phyloP scores from a whole-genome alignment of 2,888 invertebrate species.

The Aphrophora alni region DNA sequence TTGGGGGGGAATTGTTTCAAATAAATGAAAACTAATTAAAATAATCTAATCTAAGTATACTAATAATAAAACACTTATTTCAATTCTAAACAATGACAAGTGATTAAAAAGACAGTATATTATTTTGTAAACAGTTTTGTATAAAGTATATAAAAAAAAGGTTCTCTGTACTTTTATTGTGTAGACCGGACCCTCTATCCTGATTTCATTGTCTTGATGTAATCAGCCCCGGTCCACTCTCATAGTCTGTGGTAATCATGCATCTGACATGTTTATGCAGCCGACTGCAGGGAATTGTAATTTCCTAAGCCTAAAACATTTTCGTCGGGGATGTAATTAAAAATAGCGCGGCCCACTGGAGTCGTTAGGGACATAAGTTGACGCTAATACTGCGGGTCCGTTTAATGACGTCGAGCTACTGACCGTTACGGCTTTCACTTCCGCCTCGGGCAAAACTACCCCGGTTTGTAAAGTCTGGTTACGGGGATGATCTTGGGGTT shows the following conservation, averaged over 20 bases:
- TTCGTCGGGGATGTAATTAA: constrained; percentile 2
- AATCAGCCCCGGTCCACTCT: background rate
- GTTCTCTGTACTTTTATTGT: background rate
- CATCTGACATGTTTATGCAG: background rate
- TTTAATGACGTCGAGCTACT: background rate
- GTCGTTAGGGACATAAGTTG: background rate
- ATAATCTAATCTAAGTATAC: too few species aligned
- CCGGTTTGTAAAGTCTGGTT: background rate
- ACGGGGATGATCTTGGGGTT: background rate
- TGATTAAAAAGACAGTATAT: too few species aligned
- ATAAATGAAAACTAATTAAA: too few species aligned
- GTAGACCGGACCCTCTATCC: background rate
- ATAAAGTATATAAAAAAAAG: too few species aligned
- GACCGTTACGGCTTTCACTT: background rate
- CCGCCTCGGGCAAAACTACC: background rate
- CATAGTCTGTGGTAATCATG: background rate
- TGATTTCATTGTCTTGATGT: background rate
- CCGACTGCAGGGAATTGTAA: background rate
- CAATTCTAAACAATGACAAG: too few species aligned
- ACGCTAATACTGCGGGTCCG: background rate
- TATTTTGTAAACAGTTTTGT: too few species aligned
- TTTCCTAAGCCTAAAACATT: background rate
- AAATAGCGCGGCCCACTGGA: background rate
- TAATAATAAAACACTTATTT: too few species aligned
- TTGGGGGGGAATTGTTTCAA: too few species aligned